Base-by-base conservation (phyloP, 2,113 vertebrate genomes). In the Aythya baeri region DNA sequence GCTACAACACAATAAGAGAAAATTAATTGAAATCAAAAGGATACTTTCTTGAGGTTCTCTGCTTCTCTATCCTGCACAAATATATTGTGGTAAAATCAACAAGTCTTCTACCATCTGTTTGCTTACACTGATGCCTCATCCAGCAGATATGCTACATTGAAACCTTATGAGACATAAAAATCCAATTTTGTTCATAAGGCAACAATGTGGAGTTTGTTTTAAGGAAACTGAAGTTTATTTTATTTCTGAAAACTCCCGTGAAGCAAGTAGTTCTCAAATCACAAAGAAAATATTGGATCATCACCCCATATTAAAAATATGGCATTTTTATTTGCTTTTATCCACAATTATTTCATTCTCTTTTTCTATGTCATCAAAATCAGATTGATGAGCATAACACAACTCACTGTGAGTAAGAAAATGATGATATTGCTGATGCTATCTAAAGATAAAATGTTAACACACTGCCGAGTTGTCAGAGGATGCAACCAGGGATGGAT, bases 171-270 rank as follows among this genome's bases (percentile, higher is more conserved):
- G 92, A 96, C 82, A 81, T 49, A 87, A 96, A 94, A 89, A 93
- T 91, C 67, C 80, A 85, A 90, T 95, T 95, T 96, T 93, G 79
- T 96, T 97, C 86, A 89, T 86, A 85, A 79, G 78, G 78, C 92
- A 97, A 95, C 88, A 94, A 96, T 96, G 95, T 76, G 29, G 83
- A 97, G 72, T 97, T 97, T 97, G 79, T 97, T 95, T 96, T 90
- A 96, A 97, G 72, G 79, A 97, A 95, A 96, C 90, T 49, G 46
- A 93, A 93, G 95, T 97, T 98, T 97, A 96, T 98, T 96, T 97
- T 77, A 34, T 87, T 96, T 93, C 81, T 91, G 93, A 96, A 97
- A 88, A 81, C 18, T 63, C 58, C 84, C 77, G 73, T 83, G 67
- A 96, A 96, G 94, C 91, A 89, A 86, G 84, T 87, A 91, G 87